These are phyloP conservation scores for Oreochromis grahami DNA, from an alignment of 2,797 vertebrate species.

Conservation along the genomic window DNA sequence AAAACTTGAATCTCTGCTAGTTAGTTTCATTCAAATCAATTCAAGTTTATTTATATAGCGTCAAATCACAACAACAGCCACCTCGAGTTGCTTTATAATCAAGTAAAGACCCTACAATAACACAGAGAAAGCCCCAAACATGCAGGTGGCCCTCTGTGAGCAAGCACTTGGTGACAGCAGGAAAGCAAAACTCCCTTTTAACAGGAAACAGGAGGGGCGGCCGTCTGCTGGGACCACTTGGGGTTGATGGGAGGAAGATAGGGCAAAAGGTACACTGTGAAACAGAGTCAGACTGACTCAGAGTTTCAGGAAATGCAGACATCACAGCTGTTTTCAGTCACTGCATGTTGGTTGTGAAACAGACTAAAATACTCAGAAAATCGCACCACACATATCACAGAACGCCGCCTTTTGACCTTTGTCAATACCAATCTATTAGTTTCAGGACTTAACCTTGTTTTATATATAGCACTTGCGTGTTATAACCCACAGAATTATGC, in stretches of 20 bases:
- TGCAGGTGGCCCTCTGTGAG: not conserved
- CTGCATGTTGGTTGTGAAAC: not conserved
- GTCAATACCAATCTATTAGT: conserved; percentile 34
- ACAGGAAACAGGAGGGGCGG: not conserved
- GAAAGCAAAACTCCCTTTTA: not conserved
- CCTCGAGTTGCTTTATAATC: not conserved
- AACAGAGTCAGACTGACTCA: not conserved
- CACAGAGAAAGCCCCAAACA: not conserved
- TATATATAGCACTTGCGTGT: conserved; percentile 51
- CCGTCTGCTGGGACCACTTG: not conserved
- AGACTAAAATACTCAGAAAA: not conserved
- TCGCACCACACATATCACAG: not conserved
- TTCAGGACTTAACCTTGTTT: conserved; percentile 49
- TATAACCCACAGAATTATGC: conserved; percentile 60
- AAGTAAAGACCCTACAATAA: not conserved
- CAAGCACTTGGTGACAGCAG: not conserved
- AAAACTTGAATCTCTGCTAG: not conserved
- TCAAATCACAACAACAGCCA: not conserved
- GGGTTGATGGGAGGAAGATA: not conserved
- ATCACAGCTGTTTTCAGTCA: not conserved
- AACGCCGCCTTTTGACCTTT: not conserved
- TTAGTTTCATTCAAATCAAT: not conserved
- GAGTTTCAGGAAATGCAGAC: not conserved
- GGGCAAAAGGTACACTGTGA: not conserved
- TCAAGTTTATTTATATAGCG: not conserved